Evolutionary conservation across 2,888 invertebrate genomes (phyloP).

Genomic region (Drosophila peninsularis): DNA sequence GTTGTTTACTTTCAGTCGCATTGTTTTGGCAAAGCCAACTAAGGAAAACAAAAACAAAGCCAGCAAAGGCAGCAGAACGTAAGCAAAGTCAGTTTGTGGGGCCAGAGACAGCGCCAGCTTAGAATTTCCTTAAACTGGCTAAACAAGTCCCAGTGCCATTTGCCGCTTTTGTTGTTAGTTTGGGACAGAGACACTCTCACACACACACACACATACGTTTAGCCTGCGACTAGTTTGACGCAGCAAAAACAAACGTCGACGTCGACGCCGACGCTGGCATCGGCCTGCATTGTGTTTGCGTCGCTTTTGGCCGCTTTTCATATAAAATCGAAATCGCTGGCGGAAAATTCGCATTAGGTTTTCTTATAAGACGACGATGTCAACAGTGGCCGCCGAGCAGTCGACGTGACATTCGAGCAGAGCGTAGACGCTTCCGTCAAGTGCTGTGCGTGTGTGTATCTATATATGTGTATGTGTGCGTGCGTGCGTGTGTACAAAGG

Average conservation of each 20-base stretch:
- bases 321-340: conserved; percentile 83
- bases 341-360: conserved; percentile 84
- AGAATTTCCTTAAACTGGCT: conserved; percentile 65
- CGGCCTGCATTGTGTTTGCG: conserved; percentile 72
- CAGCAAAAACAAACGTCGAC: conserved; percentile 25
- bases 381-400: conserved; percentile 71
- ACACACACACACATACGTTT: background rate
- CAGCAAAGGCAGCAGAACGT: conserved; percentile 41
- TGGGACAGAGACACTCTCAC: conserved; percentile 2
- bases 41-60: conserved; percentile 41
- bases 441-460: conserved; percentile 15
- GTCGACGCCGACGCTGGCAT: conserved; percentile 24
- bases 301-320: conserved; percentile 73
- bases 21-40: conserved; percentile 38
- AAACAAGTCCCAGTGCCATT: conserved; percentile 46
- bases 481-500: conserved; percentile 33
- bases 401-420: conserved; percentile 61
- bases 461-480: conserved; percentile 22
- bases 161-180: conserved; percentile 15
- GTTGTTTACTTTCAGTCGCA: conserved; percentile 68
- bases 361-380: conserved; percentile 84
- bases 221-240: conserved; percentile 57
- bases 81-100: conserved; percentile 47
- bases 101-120: conserved; percentile 58
- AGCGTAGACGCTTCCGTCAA: conserved; percentile 56